A percentile compares a stretch with the other conserved stretches of the same genome.
phyloP scores from a whole-genome alignment of 2,113 vertebrate species.

The Falco punctatus region DNA sequence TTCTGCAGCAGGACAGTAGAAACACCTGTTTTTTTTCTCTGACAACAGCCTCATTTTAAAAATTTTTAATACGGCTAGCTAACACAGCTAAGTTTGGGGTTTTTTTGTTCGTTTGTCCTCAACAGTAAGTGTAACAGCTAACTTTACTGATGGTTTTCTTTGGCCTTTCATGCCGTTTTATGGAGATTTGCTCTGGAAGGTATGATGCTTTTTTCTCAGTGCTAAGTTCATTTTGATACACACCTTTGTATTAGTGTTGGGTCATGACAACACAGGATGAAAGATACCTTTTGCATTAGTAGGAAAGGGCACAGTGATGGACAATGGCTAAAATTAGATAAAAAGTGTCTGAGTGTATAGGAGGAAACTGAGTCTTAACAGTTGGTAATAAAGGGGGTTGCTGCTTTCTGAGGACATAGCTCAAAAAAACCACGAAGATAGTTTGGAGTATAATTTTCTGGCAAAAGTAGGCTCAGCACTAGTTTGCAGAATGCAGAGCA shows the following conservation, averaged over 20 bases:
- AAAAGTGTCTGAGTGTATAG: background rate
- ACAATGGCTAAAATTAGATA: background rate
- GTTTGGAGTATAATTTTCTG: background rate
- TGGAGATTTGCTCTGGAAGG: background rate
- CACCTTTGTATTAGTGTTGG: background rate
- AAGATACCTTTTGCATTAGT: background rate
- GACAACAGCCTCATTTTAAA: background rate
- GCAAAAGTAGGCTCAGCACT: background rate
- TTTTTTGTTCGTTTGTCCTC: background rate
- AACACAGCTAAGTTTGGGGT: background rate
- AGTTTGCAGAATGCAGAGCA: background rate
- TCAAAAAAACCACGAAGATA: background rate
- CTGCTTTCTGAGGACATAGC: background rate
- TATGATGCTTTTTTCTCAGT: background rate
- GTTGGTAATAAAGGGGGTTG: background rate
- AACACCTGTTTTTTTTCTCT: background rate
- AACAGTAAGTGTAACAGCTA: background rate
- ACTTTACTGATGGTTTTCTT: background rate
- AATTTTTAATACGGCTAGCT: background rate
- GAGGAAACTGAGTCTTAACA: background rate
- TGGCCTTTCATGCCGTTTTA: background rate
- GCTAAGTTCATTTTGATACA: background rate
- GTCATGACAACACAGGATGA: background rate
- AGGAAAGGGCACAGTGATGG: background rate
- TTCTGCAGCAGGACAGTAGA: background rate